Percentiles rank a stretch among this genome's conserved stretches.
These are phyloP conservation scores for Pristis pectinata DNA, from an alignment of 2,797 vertebrate genomes.

Conservation along the genomic window DNA sequence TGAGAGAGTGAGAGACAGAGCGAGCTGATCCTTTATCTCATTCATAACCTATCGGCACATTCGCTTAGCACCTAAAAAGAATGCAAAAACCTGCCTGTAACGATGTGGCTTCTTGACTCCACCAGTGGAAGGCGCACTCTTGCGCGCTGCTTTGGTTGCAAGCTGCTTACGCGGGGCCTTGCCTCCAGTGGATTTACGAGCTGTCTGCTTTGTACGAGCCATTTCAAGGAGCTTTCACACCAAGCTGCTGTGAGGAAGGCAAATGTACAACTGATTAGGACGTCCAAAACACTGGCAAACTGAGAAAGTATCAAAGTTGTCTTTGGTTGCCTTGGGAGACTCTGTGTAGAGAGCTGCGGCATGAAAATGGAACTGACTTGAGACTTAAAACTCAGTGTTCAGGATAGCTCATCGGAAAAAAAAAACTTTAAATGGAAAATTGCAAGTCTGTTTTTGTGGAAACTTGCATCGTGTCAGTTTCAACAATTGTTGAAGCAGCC, in stretches of 20 bases:
- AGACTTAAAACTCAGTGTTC: background rate
- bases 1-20: too few relatives aligned
- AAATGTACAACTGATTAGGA: background rate
- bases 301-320: background rate
- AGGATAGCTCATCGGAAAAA: background rate
- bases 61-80: too few relatives aligned
- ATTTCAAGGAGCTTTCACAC: constrained; percentile 10
- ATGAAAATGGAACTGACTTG: background rate
- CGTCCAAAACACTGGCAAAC: background rate
- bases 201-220: constrained; percentile 34
- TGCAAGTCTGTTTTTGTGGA: background rate
- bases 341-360: background rate
- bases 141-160: constrained; percentile 28
- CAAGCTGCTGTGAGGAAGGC: background rate
- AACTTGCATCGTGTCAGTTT: background rate
- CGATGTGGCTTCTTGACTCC: constrained; percentile 33
- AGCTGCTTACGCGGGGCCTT: constrained; percentile 30
- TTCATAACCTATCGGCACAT: too few relatives aligned
- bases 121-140: constrained; percentile 30
- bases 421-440: background rate
- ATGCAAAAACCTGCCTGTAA: constrained; percentile 20
- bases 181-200: constrained; percentile 32
- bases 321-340: background rate
- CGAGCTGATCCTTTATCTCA: too few relatives aligned
- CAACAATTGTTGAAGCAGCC: background rate